phyloP scores from a whole-genome alignment of 2,888 invertebrate genomes.

The Spicauda simplicius region DNA sequence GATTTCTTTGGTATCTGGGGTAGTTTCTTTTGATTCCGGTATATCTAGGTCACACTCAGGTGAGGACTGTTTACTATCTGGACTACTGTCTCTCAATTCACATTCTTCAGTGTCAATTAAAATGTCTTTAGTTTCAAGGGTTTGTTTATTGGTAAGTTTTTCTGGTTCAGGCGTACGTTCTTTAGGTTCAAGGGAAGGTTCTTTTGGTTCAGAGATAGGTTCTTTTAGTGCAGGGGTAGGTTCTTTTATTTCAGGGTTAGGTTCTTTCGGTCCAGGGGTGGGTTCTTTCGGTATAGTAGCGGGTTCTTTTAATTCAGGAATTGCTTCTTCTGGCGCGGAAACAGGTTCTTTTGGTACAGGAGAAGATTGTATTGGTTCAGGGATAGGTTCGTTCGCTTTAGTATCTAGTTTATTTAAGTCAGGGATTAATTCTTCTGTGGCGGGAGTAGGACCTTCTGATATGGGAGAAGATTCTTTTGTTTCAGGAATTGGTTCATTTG shows the following conservation, averaged over 20 bases:
- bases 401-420: no score
- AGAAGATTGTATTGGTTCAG: conserved; percentile 40
- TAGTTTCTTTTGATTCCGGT: no score
- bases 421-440: no score
- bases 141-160: background rate
- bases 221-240: background rate
- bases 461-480: no score
- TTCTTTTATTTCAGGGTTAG: conserved; percentile 21
- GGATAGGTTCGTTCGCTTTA: conserved; percentile 43
- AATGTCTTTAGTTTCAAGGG: no score
- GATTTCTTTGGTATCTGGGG: background rate
- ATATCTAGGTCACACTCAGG: no score
- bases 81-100: background rate
- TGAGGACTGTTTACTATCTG: background rate
- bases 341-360: conserved; percentile 39
- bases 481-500: conserved; percentile 19
- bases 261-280: background rate
- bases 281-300: background rate
- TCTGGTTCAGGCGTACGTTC: background rate
- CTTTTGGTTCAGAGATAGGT: background rate
- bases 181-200: conserved; percentile 1
- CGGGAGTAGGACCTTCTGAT: no score
- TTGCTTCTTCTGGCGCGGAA: no score
- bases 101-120: background rate
- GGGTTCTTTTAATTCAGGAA: background rate